A percentile compares a stretch with the other conserved stretches of the same genome.
These are phyloP conservation scores for Diogma glabrata DNA, from an alignment of 2,888 invertebrate genomes.

Conservation along the genomic window DNA sequence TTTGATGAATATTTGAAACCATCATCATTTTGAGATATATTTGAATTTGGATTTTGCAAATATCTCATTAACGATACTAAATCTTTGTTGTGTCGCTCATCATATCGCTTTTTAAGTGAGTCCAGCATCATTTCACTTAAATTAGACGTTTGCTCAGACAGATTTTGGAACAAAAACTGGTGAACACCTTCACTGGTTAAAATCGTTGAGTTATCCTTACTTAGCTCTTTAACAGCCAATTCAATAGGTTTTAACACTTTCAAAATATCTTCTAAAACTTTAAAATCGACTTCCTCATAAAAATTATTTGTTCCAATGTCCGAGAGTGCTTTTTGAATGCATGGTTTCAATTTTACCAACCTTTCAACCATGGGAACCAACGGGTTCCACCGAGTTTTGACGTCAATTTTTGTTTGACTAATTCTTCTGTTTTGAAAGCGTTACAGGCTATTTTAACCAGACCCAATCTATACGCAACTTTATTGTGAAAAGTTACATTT, in stretches of 20 bases:
- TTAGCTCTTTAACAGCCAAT: background rate
- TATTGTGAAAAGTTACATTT: background rate
- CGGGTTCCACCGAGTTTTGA: background rate
- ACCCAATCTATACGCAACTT: constrained; percentile 1
- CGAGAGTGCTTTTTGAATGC: too few relatives aligned
- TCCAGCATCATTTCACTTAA: background rate
- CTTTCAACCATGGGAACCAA: too few relatives aligned
- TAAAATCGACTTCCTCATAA: background rate
- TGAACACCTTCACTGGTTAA: background rate
- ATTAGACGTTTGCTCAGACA: background rate
- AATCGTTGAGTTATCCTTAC: background rate
- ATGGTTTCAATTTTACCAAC: too few relatives aligned
- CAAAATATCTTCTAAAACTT: constrained; percentile 1
- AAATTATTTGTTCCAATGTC: background rate
- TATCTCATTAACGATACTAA: background rate
- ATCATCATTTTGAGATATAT: too few relatives aligned
- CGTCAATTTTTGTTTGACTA: background rate
- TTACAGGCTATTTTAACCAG: background rate
- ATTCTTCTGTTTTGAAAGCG: background rate
- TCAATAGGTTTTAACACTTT: background rate
- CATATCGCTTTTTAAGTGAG: background rate
- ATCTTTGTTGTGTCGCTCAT: background rate
- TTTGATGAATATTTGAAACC: too few relatives aligned
- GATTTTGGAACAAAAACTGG: background rate
- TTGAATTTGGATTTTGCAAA: too few relatives aligned